phyloP scores from a whole-genome alignment of 2,888 invertebrate species.

The Tupiocoris notatus region DNA sequence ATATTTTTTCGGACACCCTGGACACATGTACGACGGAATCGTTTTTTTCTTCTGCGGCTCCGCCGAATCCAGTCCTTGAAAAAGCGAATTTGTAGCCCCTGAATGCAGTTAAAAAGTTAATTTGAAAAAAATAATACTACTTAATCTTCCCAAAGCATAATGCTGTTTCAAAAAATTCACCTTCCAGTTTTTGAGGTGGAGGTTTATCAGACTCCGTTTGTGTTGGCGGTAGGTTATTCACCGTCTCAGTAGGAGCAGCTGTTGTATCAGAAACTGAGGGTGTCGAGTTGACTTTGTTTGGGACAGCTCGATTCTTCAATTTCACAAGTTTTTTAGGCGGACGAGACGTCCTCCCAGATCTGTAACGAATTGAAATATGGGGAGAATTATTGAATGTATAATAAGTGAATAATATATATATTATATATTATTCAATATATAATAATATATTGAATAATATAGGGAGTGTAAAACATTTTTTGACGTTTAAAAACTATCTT shows the following conservation, averaged over 20 bases:
- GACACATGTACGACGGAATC: constrained; percentile 60
- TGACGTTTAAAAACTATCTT: too few species aligned
- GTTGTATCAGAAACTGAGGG: neutral
- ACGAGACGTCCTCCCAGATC: constrained; percentile 60
- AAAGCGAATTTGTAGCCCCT: too few species aligned
- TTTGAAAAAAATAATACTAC: too few species aligned
- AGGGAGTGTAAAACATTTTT: too few species aligned
- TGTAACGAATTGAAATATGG: constrained; percentile 36
- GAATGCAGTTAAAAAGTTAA: too few species aligned
- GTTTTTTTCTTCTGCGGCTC: constrained; percentile 55
- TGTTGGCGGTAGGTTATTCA: too few species aligned
- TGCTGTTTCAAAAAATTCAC: too few species aligned
- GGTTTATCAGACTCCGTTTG: too few species aligned
- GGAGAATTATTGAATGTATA: neutral
- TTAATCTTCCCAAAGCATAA: too few species aligned
- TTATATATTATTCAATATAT: too few species aligned
- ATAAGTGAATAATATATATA: too few species aligned
- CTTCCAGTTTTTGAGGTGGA: neutral
- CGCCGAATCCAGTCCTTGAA: constrained; percentile 21
- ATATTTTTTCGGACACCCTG: constrained; percentile 65
- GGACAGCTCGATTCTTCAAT: constrained; percentile 54
- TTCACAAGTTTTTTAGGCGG: constrained; percentile 63
- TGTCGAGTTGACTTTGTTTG: neutral
- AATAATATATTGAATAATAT: too few species aligned
- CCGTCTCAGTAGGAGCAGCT: neutral